phyloP scores from a whole-genome alignment of 2,797 vertebrate genomes.

The Manis crassicaudata region DNA sequence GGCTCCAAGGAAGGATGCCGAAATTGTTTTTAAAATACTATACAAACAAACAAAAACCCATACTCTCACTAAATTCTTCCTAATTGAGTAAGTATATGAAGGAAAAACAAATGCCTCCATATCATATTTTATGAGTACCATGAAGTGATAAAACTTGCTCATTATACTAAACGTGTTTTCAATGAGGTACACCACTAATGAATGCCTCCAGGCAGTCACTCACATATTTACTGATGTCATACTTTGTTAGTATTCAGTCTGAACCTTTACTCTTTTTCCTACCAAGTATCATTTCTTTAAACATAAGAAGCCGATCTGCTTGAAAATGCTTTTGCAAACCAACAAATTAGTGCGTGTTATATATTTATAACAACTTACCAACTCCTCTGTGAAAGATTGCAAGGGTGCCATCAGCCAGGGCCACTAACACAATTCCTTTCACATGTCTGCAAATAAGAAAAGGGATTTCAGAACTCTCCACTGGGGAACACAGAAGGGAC shows the following conservation, averaged over 20 bases:
- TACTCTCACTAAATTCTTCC: constrained; percentile 4
- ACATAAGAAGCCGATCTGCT: background rate
- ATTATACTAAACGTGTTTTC: background rate
- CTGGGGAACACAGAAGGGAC: background rate
- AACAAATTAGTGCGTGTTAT: background rate
- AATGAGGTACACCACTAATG: background rate
- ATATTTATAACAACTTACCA: constrained; percentile 84
- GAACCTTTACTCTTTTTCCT: constrained; percentile 39
- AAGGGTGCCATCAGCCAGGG: constrained; percentile 95
- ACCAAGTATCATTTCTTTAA: constrained; percentile 53
- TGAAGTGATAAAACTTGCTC: background rate
- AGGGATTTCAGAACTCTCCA: constrained; percentile 38
- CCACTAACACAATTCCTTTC: constrained; percentile 97
- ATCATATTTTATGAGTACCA: background rate
- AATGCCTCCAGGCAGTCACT: background rate
- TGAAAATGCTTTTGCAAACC: constrained; percentile 23
- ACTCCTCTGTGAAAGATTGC: constrained; percentile 97
- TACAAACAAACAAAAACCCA: constrained; percentile 19
- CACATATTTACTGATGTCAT: background rate
- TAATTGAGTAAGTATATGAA: background rate
- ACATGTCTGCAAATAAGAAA: constrained; percentile 90
- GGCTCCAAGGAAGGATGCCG: no score
- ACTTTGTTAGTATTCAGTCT: background rate
- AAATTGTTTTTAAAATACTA: constrained; percentile 39
- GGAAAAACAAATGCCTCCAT: background rate